Conservation (phyloP, 2,113 vertebrate species). For the Bos taurus region ARS-UCD2.0 NC_037357.1:19853001-19853500, state of each 20-base stretch:
- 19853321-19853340: constrained; percentile 10
- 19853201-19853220: background rate
- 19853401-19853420: background rate
- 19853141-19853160: constrained; percentile 18
- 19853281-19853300: background rate
- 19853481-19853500: background rate
- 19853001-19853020: background rate
- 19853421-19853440: background rate
- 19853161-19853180: constrained; percentile 10
- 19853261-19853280: background rate
- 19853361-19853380: background rate
- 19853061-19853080: background rate
- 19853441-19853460: background rate
- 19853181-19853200: constrained; percentile 14
- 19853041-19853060: background rate
- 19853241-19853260: constrained; percentile 33
- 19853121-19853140: constrained; percentile 57
- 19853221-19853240: background rate
- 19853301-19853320: constrained; percentile 4
- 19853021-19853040: background rate
- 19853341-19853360: background rate
- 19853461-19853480: background rate
- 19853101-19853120: constrained; percentile 87
- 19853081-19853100: background rate
- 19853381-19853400: background rate